Conservation (phyloP, 2,888 invertebrate species). For the Eulithis prunata region DNA sequence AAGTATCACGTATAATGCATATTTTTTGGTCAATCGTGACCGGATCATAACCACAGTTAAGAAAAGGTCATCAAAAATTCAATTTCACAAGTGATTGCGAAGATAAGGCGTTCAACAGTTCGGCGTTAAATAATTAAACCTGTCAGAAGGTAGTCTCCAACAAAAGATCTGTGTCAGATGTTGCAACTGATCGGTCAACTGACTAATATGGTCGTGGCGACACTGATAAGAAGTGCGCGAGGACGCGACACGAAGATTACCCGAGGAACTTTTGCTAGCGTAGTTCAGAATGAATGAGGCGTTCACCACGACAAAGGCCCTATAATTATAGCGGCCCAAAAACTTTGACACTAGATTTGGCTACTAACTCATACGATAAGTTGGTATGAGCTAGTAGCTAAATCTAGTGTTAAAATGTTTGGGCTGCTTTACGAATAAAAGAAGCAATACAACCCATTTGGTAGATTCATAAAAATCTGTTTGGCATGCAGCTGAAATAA, state of each 20-base stretch:
- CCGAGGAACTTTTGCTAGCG: too few relatives aligned
- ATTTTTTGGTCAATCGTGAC: constrained; percentile 19
- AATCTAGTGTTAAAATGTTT: too few relatives aligned
- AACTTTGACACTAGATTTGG: too few relatives aligned
- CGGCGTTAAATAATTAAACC: constrained; percentile 29
- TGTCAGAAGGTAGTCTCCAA: constrained; percentile 25
- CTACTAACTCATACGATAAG: too few relatives aligned
- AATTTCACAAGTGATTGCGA: constrained; percentile 34
- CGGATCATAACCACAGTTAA: background rate
- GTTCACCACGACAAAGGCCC: too few relatives aligned
- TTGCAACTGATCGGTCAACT: constrained; percentile 25
- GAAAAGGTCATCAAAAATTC: constrained; percentile 33
- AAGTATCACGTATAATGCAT: background rate
- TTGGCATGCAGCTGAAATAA: too few relatives aligned
- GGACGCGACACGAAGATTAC: background rate
- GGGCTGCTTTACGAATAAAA: too few relatives aligned
- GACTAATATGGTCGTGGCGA: constrained; percentile 24
- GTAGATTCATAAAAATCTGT: too few relatives aligned
- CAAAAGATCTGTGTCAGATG: constrained; percentile 37
- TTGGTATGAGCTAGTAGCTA: too few relatives aligned
- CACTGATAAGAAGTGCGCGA: constrained; percentile 23
- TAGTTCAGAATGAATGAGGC: too few relatives aligned
- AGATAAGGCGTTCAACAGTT: constrained; percentile 30
- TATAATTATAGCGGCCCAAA: too few relatives aligned
- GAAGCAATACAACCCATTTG: too few relatives aligned